phyloP scores from a whole-genome alignment of 2,797 vertebrate species.

The Anisognathus igniventris region DNA sequence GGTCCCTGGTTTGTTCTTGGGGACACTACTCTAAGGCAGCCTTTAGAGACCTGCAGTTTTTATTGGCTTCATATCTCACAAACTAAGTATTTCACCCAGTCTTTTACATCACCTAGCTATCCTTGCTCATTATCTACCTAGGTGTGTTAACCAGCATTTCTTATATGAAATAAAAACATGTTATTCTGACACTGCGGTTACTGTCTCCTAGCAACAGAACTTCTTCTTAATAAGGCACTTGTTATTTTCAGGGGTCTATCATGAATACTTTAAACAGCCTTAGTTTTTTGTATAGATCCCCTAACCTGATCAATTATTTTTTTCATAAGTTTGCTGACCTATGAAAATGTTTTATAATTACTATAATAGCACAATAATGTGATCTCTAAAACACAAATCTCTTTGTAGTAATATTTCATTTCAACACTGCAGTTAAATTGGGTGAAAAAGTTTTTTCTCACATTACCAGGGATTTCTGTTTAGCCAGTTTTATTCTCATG shows the following conservation, averaged over 20 bases:
- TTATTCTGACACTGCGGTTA: conserved; percentile 31
- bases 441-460: background rate
- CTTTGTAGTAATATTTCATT: background rate
- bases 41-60: background rate
- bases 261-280: conserved; percentile 30
- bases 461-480: background rate
- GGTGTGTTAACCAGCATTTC: conserved; percentile 9
- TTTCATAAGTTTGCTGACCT: background rate
- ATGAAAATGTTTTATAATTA: conserved; percentile 3
- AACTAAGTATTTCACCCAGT: background rate
- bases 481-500: background rate
- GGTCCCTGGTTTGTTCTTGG: background rate
- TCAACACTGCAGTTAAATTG: background rate
- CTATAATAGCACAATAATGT: background rate
- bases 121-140: conserved; percentile 6
- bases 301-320: background rate
- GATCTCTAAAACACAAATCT: background rate
- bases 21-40: background rate
- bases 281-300: background rate
- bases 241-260: conserved; percentile 38
- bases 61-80: background rate
- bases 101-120: background rate
- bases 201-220: conserved; percentile 52
- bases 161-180: conserved; percentile 28
- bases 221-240: conserved; percentile 38